A percentile compares a stretch with the other conserved stretches of the same genome.
Evolutionary conservation across 2,888 invertebrate species (phyloP).

Genomic region (Leptopilina syphax): DNA sequence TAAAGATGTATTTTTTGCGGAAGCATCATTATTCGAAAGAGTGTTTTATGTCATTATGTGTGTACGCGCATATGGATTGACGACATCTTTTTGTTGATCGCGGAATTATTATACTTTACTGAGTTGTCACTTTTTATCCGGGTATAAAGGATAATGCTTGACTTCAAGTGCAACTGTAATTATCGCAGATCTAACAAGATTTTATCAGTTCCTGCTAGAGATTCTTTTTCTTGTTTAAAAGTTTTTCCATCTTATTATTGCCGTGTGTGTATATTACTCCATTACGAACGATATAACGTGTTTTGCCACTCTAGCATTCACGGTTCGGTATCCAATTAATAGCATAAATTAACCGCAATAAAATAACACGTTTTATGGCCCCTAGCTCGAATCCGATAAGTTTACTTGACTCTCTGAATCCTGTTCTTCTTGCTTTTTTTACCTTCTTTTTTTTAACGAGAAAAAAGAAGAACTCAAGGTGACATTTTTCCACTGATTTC

Average conservation of each 20-base stretch:
- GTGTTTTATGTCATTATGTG: not conserved
- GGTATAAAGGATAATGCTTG: slow-evolving; percentile 13
- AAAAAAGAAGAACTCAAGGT: not conserved
- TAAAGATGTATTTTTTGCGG: slow-evolving; percentile 23
- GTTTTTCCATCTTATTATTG: slow-evolving; percentile 37
- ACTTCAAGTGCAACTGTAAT: slow-evolving; percentile 23
- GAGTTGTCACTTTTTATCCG: slow-evolving; percentile 36
- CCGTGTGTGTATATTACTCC: slow-evolving; percentile 13
- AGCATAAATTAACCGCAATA: slow-evolving; percentile 39
- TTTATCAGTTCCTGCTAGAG: slow-evolving; percentile 37
- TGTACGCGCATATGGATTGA: not conserved
- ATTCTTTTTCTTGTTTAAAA: slow-evolving; percentile 20
- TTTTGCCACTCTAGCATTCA: slow-evolving; percentile 36
- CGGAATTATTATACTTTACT: slow-evolving; percentile 31
- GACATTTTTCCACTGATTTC: slow-evolving; percentile 2
- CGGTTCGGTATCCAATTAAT: slow-evolving; percentile 38
- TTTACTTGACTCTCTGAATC: slow-evolving; percentile 35
- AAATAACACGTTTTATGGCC: slow-evolving; percentile 36
- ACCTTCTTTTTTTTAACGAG: not conserved
- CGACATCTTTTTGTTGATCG: slow-evolving; percentile 19
- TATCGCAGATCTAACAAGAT: slow-evolving; percentile 35
- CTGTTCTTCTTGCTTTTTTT: slow-evolving; percentile 3
- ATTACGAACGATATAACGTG: slow-evolving; percentile 40
- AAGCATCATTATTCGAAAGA: slow-evolving; percentile 28
- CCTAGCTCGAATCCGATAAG: slow-evolving; percentile 32